Conservation (phyloP, 1,140 invertebrate genomes). For the Caenorhabditis briggsae region DNA sequence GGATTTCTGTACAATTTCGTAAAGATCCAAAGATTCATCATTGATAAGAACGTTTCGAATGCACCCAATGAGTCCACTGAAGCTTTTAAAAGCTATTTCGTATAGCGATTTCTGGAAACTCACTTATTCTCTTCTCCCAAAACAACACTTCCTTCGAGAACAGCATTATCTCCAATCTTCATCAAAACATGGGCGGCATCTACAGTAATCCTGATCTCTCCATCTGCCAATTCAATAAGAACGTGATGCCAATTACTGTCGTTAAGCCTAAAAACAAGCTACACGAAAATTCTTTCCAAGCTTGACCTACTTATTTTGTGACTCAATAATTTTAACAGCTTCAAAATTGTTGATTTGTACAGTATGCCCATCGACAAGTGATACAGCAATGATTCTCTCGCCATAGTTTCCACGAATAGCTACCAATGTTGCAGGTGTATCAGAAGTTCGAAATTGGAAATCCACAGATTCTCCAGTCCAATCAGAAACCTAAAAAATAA, state of each 20-base stretch:
- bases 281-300: not conserved
- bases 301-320: slow-evolving; percentile 47
- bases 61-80: slow-evolving; percentile 53
- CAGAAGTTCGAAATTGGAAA: slow-evolving; percentile 55
- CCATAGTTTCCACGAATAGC: slow-evolving; percentile 2
- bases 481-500: not conserved
- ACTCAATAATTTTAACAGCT: slow-evolving; percentile 14
- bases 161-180: slow-evolving; percentile 25
- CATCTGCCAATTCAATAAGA: slow-evolving; percentile 32
- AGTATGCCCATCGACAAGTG: slow-evolving; percentile 54
- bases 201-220: slow-evolving; percentile 55
- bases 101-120: not conserved
- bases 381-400: slow-evolving; percentile 6
- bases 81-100: not conserved
- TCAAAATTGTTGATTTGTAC: slow-evolving; percentile 24
- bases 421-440: slow-evolving; percentile 35
- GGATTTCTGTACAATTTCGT: slow-evolving; percentile 1
- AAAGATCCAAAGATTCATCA: slow-evolving; percentile 22
- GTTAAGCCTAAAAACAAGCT: slow-evolving; percentile 46
- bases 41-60: slow-evolving; percentile 45
- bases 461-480: slow-evolving; percentile 56
- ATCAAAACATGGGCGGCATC: slow-evolving; percentile 38
- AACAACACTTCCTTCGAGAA: slow-evolving; percentile 42
- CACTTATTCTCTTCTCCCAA: slow-evolving; percentile 12
- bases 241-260: slow-evolving; percentile 58